Evolutionary conservation across 2,797 vertebrate genomes (phyloP).

Genomic region (Coilia nasus): DNA sequence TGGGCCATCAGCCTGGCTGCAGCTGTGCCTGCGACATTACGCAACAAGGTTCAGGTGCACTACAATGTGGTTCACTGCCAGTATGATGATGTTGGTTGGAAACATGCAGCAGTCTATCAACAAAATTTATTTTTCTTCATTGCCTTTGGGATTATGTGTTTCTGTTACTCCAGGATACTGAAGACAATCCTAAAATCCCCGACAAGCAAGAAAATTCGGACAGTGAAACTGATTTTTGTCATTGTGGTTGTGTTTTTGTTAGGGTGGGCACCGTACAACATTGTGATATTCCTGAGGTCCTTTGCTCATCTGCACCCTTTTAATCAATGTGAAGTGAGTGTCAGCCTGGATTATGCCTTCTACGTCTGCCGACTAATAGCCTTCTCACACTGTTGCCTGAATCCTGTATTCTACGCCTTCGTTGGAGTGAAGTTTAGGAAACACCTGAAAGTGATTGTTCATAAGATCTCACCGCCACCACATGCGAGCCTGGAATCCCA

Average conservation of each 20-base stretch:
- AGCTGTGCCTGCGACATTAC: constrained; percentile 77
- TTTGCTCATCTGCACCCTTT: constrained; percentile 56
- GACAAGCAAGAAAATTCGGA: constrained; percentile 79
- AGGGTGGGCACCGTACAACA: constrained; percentile 91
- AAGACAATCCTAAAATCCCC: constrained; percentile 72
- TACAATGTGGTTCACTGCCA: constrained; percentile 58
- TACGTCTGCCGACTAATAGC: constrained; percentile 79
- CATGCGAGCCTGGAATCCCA: constrained; percentile 38
- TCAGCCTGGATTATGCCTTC: constrained; percentile 69
- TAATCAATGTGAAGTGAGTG: constrained; percentile 61
- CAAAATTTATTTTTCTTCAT: constrained; percentile 83
- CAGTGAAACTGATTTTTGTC: constrained; percentile 84
- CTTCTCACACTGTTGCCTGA: constrained; percentile 91
- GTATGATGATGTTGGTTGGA: constrained; percentile 58
- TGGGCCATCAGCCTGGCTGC: constrained; percentile 79
- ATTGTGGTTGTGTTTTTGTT: constrained; percentile 86
- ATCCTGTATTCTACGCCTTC: constrained; percentile 90
- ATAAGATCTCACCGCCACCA: constrained; percentile 32
- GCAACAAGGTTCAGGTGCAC: constrained; percentile 57
- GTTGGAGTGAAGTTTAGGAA: constrained; percentile 87
- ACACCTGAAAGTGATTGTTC: constrained; percentile 74
- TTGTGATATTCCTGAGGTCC: constrained; percentile 77
- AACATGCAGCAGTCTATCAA: constrained; percentile 63
- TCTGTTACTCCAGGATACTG: constrained; percentile 85
- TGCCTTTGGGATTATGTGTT: constrained; percentile 78